Base-by-base conservation (phyloP, 1,140 invertebrate species). In the Frieseomelitta varia region DNA sequence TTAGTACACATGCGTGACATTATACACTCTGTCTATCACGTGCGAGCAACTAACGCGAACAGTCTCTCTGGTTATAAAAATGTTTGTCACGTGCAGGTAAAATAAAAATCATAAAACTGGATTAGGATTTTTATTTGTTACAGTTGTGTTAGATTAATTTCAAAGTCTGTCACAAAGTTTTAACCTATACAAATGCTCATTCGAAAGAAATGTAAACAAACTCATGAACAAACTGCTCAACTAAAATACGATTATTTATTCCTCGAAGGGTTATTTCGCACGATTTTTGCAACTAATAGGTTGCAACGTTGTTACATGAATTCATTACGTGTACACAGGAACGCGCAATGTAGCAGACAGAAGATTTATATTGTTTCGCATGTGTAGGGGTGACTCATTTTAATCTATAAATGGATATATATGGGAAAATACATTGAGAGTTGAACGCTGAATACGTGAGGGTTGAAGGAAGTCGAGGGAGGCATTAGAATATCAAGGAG, bases 361-460 rank as follows among this genome's bases (percentile, higher is more conserved):
- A 27, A 80, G 53, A 80, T 72, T 72, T 71, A 71, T 72, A 72
- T n/a, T n/a, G 53, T 56, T 61, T 69, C 51, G 34, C 68, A 61
- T 24, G 34, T 30, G 39, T 72, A 30, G n/a, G 53, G 34, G 30
- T 80, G 67, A 80, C 68, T 80, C 79, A 80, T 72, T 72, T 80
- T 80, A 80, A 80, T 80, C 67, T 80, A 39, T 69, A 80, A 80
- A 80, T 80, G 79, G 79, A 80, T 72, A 72, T 69, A 72, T 80
- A 61, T 80, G 67, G 79, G 53, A 71, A 80, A 30, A 51, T 80
- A 72, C 68, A 80, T 71, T 19, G 79, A 39, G 79, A 39, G 65
- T 30, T 55, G 65, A 79, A 61, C 17, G 34, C 19, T 24, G 79
- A 72, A 61, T 39, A 69, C 71, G 47, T 53, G 63, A 67, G 78